Evolutionary conservation across 2,797 vertebrate species (phyloP).

Genomic region (Propithecus perrieri): DNA sequence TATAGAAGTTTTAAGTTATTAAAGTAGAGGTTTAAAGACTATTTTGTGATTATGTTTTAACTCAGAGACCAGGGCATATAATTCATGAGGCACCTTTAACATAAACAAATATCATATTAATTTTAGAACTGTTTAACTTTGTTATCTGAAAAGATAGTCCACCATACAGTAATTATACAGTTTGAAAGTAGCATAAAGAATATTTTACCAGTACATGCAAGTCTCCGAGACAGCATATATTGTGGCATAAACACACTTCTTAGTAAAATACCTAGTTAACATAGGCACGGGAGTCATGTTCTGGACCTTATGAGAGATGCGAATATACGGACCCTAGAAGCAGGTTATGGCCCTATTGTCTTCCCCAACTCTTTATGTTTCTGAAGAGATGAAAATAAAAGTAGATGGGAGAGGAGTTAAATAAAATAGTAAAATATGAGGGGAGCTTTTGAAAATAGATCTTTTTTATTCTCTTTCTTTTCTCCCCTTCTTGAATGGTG

Average conservation of each 20-base stretch:
- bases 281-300: background rate
- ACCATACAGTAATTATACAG: background rate
- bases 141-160: background rate
- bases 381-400: constrained; percentile 47
- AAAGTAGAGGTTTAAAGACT: background rate
- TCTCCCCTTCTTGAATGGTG: constrained; percentile 56
- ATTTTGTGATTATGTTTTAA: background rate
- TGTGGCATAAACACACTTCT: background rate
- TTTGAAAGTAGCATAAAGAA: background rate
- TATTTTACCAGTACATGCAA: background rate
- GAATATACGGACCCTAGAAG: background rate
- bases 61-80: background rate
- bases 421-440: constrained; percentile 64
- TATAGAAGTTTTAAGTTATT: constrained; percentile 1
- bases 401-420: constrained; percentile 2
- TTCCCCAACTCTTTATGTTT: background rate
- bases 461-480: constrained; percentile 63
- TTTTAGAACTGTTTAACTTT: constrained; percentile 12
- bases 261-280: background rate
- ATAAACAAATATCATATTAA: background rate
- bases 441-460: constrained; percentile 64
- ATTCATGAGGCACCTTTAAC: background rate
- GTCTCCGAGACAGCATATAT: background rate
- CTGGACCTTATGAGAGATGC: background rate
- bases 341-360: background rate